Evolutionary conservation across 2,888 invertebrate genomes (phyloP), one percentile per base, ranked within the genome.

Genomic region (Cancer borealis): DNA sequence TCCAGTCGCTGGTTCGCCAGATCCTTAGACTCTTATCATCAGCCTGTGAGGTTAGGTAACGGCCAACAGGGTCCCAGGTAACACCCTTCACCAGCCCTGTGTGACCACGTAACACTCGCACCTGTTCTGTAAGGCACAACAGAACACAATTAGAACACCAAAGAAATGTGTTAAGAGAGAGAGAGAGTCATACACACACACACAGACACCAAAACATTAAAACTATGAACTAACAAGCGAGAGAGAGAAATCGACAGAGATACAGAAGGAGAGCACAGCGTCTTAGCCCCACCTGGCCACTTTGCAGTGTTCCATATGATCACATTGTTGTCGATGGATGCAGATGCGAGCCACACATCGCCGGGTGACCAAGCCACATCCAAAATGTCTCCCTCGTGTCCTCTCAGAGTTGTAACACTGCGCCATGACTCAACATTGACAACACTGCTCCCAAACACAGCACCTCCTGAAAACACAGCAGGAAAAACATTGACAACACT

Each of bases 1-100:
- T 97, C 99, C 99, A 99, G 96, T 99, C 99, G 0, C 98, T 97
- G 0, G 99, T 99, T 96, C 99, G 97, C 99, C 99, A 99, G 39
- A 99, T 98, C 96, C 98, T 97, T 45, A 99, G 97, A 26, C 98
- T 98, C 96, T 98, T 98, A 96, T 99, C 99, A 96, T 99, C 99
- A 0, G 99, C 99, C 96, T 99, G 99, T 66, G 99, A 98, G 0
- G 99, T 99, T 95, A 99, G 97, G 96, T 99, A 99, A 97, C 99
- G 99, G 0, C 99, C 99, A 89, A 99, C 98, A 1, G 99, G 99
- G 97, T 99, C 99, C 99, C 99, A 99, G 5, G 99, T 98, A 0
- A 99, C 98, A 10, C 99, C 99, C 97, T 99, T 99, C 3, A 99
- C 99, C 96, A 99, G 97, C 0, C 99, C 99, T 0, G 98, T 98